Base-by-base conservation (phyloP, 2,888 invertebrate genomes). In the Coecobrya sp. region DNA sequence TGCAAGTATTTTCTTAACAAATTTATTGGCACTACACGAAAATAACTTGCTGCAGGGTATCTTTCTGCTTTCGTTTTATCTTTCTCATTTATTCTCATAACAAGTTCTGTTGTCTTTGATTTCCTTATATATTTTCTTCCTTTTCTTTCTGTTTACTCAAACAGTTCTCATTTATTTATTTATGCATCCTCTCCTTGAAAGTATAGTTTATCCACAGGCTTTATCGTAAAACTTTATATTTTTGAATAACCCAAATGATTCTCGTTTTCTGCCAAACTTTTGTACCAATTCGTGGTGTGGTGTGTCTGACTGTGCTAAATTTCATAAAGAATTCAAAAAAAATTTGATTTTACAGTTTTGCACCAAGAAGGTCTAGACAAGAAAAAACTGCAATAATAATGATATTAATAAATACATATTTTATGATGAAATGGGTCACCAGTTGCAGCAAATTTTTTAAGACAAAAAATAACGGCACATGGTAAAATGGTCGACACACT, bases 1-100 rank as follows among this genome's bases (percentile, higher is more conserved):
- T 92, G 49, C 86, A 86, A 89, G 86, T 93, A 93, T 93, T 93
- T 92, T 93, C 92, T 93, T 76, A 92, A 84, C 90, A 92, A 93
- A 93, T 93, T 93, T 93, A 93, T 93, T 76, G 89, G 79, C 65
- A 92, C 36, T 36, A 36, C 36, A 7, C 85, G 86, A 92, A 89
- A 92, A 92, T 88, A 79, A 76, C 59, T 87, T n/a, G 62, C 70
- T 55, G 70, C 86, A 45, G 49, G 52, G 73, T 86, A 73, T 49
- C 49, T 65, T 65, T 22, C 65, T 65, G 65, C 11, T 13, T 25
- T 65, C 25, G 25, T 65, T 82, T 82, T 59, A 13, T 65, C 19
- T 85, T 85, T 52, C 42, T 10, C 19, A 42, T 85, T 42, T 45
- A 79, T 49, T 19, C 45, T 79, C 10, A 16, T 22, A 19, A 42